Base-by-base conservation (phyloP, 2,888 invertebrate genomes). In the Parnassius apollo region DNA sequence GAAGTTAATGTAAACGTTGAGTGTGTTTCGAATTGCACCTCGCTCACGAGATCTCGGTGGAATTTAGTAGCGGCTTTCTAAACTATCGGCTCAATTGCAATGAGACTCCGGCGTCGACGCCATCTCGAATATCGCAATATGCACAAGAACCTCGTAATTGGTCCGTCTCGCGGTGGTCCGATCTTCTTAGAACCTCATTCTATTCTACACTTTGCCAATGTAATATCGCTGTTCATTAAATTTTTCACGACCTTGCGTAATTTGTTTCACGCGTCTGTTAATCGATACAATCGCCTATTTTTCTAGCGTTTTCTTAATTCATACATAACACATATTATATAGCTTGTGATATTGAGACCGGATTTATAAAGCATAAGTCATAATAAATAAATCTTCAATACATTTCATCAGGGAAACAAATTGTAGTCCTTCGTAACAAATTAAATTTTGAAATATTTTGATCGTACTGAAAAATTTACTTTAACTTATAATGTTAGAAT, bases 91-190 rank as follows among this genome's bases (percentile, higher is more conserved):
- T 45, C 57, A 59, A 59, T 65, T 62, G 62, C 74, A 81, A 80
- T 69, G 65, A 72, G 75, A 79, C 71, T 72, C 69, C 73, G 61
- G 67, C 68, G 67, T 66, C 76, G 70, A 74, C 71, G 73, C 74
- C 74, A 72, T 74, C 76, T 83, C 81, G 70, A 70, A 76, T 82
- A 75, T 73, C 83, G 75, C 74, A 75, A 73, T 76, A 70, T 70
- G 72, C 69, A 72, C 66, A 53, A 49, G 49, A 46, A 62, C 66
- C 65, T 76, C 74, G 70, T 78, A 80, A 80, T 77, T 79, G 76
- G 75, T 10, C 11, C 50, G 48, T 62, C 60, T 59, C 57, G 64
- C 44, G 68, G 67, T 65, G 68, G 66, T 68, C 66, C 52, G 50
- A 48, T 48, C 60, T 66, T 66, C 67, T 59, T 35, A 63, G 67